Evolutionary conservation across 2,113 vertebrate species (phyloP), one percentile per base, ranked within the genome.

Genomic region (Rousettus leschenaultii): DNA sequence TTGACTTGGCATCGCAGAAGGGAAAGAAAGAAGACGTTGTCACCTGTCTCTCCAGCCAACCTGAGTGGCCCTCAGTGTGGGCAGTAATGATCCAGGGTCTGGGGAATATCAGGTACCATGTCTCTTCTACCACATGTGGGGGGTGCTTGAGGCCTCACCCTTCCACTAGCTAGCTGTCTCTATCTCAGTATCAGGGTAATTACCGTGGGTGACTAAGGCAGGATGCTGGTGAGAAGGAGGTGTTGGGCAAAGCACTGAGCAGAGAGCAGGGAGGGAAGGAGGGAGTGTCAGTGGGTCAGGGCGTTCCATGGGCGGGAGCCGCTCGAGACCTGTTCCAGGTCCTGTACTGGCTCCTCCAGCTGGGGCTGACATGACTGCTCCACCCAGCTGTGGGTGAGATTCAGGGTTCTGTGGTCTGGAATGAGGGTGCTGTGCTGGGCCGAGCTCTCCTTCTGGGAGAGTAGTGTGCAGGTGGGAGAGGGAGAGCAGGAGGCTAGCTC

Each of bases 111-210:
- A 57, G 21, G 30, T 43, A 22, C 24, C 51, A 26, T 73, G 30
- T 91, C 73, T 78, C 33, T 94, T 7, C 83, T 90, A 22, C 80
- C 43, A 22, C 43, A 53, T 38, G 38, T 26, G 51, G 38, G 53
- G 86, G 30, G 26, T 55, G 71, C 45, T 71, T 5, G 2, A 75
- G 53, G 85, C 53, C 95, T 91, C 53, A 19, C 82, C 77, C 43
- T 96, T 95, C 93, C 57, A 38, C 87, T 94, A 75, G 91, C 80
- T 82, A 53, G 71, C 80, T 93, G 75, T 96, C 68, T 59, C 53
- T 97, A 96, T 97, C 97, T 97, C 79, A 90, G 97, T 98, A 97
- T 98, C 97, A 93, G 79, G 84, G 97, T 98, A 97, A 98, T 98
- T 97, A 97, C 93, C 84, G 89, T 94, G 96, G 68, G 96, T 98